Evolutionary conservation across 2,888 invertebrate species (phyloP), one percentile per base, ranked within the genome.

Genomic region (Mesopsocus fuscifrons): DNA sequence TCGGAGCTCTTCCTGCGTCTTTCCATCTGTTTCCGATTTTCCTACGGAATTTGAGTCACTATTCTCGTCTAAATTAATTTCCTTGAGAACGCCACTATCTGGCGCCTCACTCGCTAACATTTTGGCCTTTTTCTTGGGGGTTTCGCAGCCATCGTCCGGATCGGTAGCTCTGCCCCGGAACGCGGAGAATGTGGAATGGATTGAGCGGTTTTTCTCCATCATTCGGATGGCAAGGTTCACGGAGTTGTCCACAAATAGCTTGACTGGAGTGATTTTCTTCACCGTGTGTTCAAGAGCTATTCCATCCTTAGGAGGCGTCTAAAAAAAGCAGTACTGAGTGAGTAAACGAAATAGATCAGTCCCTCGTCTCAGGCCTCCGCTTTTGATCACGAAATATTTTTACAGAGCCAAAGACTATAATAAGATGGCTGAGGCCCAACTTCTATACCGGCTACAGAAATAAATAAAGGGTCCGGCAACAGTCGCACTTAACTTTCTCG

Each of bases 51-150:
- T 20, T 4, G 33, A 33, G 20, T 18, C 38, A 21, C 38, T 38
- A 18, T 38, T 38, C 11, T 38, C 38, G 20, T 20, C 38, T 18
- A 38, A 15, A 38, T 17, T 38, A 21, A 38, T 38, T 38, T 38
- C 38, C 20, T 20, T 38, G 4, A 38, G 11, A 18, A 38, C 20
- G 15, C 20, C 38, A 18, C 38, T 38, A 13, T 38, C 17, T 5
- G 38, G 17, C 5, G 13, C 38, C 3, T 15, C 17, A 4, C 20
- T 20, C 9, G 20, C 26, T 26, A 26, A 6, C 8, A 26, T 9
- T 26, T 26, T 11, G 8, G 11, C 11, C 26, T 26, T 26, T 26
- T 6, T 11, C 26, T 26, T 11, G 11, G 8, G 6, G 8, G 11
- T 26, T 26, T 11, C 34, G 18, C 18, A n/a, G n/a, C 21, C 38